Percentiles rank a stretch among this genome's conserved stretches.
Evolutionary conservation across 2,113 vertebrate genomes (phyloP).

Genomic region (Monopterus albus): DNA sequence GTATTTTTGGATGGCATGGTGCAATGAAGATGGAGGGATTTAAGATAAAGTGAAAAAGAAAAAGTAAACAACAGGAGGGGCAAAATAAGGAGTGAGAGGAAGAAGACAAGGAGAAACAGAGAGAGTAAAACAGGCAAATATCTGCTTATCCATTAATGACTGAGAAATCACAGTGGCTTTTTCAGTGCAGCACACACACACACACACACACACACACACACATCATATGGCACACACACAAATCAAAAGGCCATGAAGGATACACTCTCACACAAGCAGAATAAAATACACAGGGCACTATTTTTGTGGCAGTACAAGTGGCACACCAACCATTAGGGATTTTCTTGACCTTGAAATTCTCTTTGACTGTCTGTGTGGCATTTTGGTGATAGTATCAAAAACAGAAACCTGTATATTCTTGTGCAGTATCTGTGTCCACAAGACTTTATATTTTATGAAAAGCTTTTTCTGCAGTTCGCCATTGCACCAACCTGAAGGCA

Average conservation of each 20-base stretch:
- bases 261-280: constrained; percentile 2
- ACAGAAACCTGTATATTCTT: too few species aligned
- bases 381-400: too few species aligned
- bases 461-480: too few species aligned
- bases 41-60: constrained; percentile 88
- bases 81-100: constrained; percentile 89
- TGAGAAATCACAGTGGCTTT: constrained; percentile 40
- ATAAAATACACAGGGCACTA: background rate
- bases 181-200: constrained; percentile 24
- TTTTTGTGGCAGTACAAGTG: too few species aligned
- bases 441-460: too few species aligned
- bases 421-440: too few species aligned
- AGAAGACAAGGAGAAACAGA: constrained; percentile 92
- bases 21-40: constrained; percentile 92
- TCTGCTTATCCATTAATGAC: constrained; percentile 89
- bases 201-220: constrained; percentile 23
- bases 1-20: constrained; percentile 91
- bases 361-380: too few species aligned
- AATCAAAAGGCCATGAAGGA: background rate
- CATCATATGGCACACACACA: constrained; percentile 8
- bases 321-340: too few species aligned
- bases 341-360: too few species aligned
- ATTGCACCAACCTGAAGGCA: too few species aligned
- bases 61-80: constrained; percentile 85
- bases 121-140: constrained; percentile 99